phyloP scores from a whole-genome alignment of 2,797 vertebrate genomes.

The Gobionotothen gibberifrons region DNA sequence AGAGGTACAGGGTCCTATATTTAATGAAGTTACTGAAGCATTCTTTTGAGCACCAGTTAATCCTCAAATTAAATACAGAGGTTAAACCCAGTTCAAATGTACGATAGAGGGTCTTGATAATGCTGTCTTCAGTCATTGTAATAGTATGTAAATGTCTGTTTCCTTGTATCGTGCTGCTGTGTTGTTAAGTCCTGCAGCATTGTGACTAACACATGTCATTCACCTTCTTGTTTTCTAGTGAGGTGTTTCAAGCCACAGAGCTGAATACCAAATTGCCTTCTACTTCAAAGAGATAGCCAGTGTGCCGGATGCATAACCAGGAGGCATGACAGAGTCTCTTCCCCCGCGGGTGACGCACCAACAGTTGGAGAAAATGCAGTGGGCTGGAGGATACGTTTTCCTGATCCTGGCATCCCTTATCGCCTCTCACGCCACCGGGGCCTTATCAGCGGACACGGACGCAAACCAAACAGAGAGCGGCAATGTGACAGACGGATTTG shows the following conservation, averaged over 20 bases:
- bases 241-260: constrained; percentile 49
- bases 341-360: constrained; percentile 35
- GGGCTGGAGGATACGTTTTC: constrained; percentile 43
- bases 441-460: constrained; percentile 39
- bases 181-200: neutral
- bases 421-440: constrained; percentile 73
- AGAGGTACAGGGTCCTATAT: no score
- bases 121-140: no score
- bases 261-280: constrained; percentile 56
- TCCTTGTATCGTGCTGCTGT: no score
- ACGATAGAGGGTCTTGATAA: no score
- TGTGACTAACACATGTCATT: constrained; percentile 11
- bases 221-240: constrained; percentile 74
- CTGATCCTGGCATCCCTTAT: constrained; percentile 75
- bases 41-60: no score
- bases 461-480: constrained; percentile 67
- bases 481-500: constrained; percentile 78
- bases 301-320: constrained; percentile 62
- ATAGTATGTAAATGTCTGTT: no score
- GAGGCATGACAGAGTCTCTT: constrained; percentile 69
- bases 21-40: no score
- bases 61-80: no score
- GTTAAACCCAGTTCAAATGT: no score
- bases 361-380: constrained; percentile 77
- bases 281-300: constrained; percentile 74